Evolutionary conservation across 2,113 vertebrate species (phyloP).

Genomic region (Mohoua ochrocephala): DNA sequence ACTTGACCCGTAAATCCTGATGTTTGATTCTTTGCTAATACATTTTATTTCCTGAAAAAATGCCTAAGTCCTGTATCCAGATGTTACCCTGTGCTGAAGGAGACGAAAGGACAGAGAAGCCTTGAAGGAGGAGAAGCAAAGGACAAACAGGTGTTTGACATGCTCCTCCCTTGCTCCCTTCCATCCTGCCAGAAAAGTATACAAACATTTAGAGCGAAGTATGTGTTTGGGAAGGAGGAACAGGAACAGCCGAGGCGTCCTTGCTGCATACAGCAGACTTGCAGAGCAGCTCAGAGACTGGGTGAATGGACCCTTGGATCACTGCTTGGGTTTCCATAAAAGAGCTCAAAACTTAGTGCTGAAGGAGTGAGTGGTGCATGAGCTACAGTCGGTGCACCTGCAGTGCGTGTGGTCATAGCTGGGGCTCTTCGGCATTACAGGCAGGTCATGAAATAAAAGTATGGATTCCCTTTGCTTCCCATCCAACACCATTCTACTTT

Average conservation of each 20-base stretch:
- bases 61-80: not conserved
- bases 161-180: not conserved
- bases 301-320: not conserved
- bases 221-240: not conserved
- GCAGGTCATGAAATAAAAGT: not conserved
- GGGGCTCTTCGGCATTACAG: not conserved
- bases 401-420: not conserved
- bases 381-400: not conserved
- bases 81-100: not conserved
- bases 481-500: not conserved
- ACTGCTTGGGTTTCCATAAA: not conserved
- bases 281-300: not conserved
- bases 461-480: not conserved
- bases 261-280: not conserved
- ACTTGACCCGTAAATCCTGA: slow-evolving; percentile 28
- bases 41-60: not conserved
- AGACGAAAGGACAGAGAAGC: not conserved
- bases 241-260: not conserved
- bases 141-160: not conserved
- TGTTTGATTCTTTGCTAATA: slow-evolving; percentile 21
- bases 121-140: not conserved
- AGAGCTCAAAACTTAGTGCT: not conserved
- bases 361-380: not conserved
- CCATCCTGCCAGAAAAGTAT: not conserved
- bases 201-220: not conserved